These are phyloP conservation scores for Apeira syringaria DNA, from an alignment of 2,888 invertebrate genomes.

Conservation along the genomic window DNA sequence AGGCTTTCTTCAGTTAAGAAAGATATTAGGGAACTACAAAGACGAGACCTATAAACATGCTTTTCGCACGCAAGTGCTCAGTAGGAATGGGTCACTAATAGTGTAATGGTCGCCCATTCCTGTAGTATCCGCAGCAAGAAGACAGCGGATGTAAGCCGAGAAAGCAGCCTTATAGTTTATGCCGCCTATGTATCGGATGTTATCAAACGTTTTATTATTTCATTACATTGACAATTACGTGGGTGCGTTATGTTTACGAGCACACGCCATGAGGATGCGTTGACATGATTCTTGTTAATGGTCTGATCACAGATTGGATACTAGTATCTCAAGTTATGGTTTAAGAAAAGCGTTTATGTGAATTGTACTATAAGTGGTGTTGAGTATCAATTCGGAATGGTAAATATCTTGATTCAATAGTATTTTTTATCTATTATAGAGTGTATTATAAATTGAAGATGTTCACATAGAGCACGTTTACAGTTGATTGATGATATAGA, in stretches of 20 bases:
- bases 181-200: constrained; percentile 21
- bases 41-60: too few relatives aligned
- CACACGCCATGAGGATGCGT: constrained; percentile 18
- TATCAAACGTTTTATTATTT: constrained; percentile 41
- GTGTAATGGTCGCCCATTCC: too few relatives aligned
- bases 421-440: neutral
- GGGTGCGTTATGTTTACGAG: constrained; percentile 38
- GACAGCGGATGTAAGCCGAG: too few relatives aligned
- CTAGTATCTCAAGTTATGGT: constrained; percentile 3
- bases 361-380: constrained; percentile 12
- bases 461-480: neutral
- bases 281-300: constrained; percentile 24
- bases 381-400: constrained; percentile 14
- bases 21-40: too few relatives aligned
- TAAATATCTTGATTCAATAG: constrained; percentile 14
- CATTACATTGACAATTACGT: constrained; percentile 43
- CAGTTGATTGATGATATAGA: neutral
- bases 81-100: too few relatives aligned
- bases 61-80: too few relatives aligned
- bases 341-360: constrained; percentile 8
- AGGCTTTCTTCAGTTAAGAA: too few relatives aligned
- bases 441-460: too few relatives aligned
- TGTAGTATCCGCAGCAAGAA: too few relatives aligned
- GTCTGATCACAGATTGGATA: neutral
- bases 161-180: neutral